These are phyloP conservation scores for Phyllotreta cruciferae DNA, from an alignment of 2,888 invertebrate species.

Conservation along the genomic window DNA sequence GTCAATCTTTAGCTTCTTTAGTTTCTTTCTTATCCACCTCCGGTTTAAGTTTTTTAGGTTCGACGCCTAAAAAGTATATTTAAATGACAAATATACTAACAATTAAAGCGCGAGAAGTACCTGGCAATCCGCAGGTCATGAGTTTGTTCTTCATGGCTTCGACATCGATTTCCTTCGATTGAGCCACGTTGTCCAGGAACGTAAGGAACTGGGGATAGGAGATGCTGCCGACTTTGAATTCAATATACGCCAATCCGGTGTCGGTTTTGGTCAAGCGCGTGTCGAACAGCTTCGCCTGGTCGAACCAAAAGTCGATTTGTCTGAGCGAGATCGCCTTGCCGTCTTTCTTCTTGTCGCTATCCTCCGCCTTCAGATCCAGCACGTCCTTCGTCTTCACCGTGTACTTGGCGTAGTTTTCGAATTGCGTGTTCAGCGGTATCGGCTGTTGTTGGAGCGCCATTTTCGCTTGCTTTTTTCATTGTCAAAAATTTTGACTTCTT, in stretches of 20 bases:
- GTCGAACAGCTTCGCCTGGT: conserved; percentile 80
- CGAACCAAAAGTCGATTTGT: conserved; percentile 94
- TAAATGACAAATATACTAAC: background rate
- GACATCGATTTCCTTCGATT: conserved; percentile 76
- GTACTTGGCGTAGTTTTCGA: conserved; percentile 84
- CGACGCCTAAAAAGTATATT: too few relatives aligned
- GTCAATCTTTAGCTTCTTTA: too few relatives aligned
- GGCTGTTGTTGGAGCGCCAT: background rate
- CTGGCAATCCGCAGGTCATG: conserved; percentile 73
- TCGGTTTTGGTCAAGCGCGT: conserved; percentile 85
- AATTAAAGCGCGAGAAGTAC: conserved; percentile 30
- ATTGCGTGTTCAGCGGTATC: conserved; percentile 68
- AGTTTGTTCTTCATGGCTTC: conserved; percentile 80
- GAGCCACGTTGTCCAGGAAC: conserved; percentile 82
- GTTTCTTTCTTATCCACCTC: too few relatives aligned
- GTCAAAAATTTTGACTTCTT: background rate
- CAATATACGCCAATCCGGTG: conserved; percentile 89
- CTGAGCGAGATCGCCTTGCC: conserved; percentile 80
- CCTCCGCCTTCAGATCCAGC: conserved; percentile 82
- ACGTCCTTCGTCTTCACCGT: conserved; percentile 58
- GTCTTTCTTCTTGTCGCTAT: conserved; percentile 51
- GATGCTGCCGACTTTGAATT: conserved; percentile 68
- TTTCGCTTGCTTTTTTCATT: background rate
- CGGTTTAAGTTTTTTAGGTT: too few relatives aligned
- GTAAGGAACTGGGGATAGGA: conserved; percentile 58